A percentile compares a stretch with the other conserved stretches of the same genome.
These are phyloP conservation scores for Oceanodroma leucorhoa DNA, from an alignment of 2,797 vertebrate species.

Conservation along the genomic window DNA sequence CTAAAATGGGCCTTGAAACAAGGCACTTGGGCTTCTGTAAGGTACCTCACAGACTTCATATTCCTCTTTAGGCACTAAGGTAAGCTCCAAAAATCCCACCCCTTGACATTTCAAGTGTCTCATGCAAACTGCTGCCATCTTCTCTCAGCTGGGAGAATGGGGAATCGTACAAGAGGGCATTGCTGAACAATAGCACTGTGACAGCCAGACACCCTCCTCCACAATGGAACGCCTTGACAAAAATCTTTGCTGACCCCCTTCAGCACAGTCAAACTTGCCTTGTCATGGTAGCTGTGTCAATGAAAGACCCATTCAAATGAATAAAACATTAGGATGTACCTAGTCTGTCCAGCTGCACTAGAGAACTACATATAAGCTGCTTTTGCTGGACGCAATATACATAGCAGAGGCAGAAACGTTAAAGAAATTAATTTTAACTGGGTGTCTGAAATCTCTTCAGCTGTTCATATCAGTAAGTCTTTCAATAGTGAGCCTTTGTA, in stretches of 20 bases:
- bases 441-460: slow-evolving; percentile 49
- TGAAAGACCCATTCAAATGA: slow-evolving; percentile 18
- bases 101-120: not conserved
- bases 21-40: not conserved
- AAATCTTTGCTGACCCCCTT: slow-evolving; percentile 9
- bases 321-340: slow-evolving; percentile 33
- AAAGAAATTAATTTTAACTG: slow-evolving; percentile 43
- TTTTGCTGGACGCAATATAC: not conserved
- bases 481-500: slow-evolving; percentile 47
- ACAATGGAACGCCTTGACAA: not conserved
- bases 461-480: slow-evolving; percentile 31
- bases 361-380: not conserved
- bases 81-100: not conserved
- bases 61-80: not conserved
- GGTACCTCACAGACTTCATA: not conserved
- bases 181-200: not conserved
- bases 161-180: not conserved
- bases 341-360: not conserved
- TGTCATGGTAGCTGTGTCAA: slow-evolving; percentile 20
- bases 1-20: not conserved
- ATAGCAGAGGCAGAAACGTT: not conserved
- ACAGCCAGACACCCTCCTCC: not conserved
- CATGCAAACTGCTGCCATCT: not conserved
- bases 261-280: slow-evolving; percentile 17
- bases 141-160: not conserved